These are phyloP conservation scores for Saguinus midas DNA, from an alignment of 2,113 vertebrate species.

Conservation along the genomic window DNA sequence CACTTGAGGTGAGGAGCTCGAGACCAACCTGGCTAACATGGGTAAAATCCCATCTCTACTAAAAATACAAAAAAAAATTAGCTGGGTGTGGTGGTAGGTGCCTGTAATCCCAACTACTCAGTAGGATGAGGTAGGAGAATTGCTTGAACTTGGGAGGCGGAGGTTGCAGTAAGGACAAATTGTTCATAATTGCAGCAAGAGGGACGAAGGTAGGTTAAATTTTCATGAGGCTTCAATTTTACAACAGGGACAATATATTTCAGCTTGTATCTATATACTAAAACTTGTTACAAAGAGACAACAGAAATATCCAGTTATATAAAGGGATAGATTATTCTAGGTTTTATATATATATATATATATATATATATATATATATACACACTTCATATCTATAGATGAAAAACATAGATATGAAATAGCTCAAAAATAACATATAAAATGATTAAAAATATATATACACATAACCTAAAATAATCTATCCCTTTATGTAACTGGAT, in stretches of 20 bases:
- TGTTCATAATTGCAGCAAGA: not conserved
- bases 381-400: not conserved
- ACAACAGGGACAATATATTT: not conserved
- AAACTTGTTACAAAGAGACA: not conserved
- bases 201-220: not conserved
- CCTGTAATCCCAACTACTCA: too few species aligned
- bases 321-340: conserved; percentile 37
- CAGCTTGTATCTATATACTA: not conserved
- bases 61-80: too few species aligned
- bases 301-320: not conserved
- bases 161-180: not conserved
- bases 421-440: too few species aligned
- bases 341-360: not conserved
- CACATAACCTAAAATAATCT: too few species aligned
- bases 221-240: not conserved
- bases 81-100: too few species aligned
- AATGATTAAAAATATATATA: too few species aligned
- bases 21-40: too few species aligned
- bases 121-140: too few species aligned
- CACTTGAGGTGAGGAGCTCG: too few species aligned
- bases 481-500: too few species aligned
- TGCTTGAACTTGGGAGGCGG: too few species aligned
- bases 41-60: too few species aligned
- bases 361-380: not conserved
- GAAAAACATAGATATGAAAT: not conserved